Evolutionary conservation across 1,140 invertebrate genomes (phyloP).

Genomic region (Asbolus verrucosus): DNA sequence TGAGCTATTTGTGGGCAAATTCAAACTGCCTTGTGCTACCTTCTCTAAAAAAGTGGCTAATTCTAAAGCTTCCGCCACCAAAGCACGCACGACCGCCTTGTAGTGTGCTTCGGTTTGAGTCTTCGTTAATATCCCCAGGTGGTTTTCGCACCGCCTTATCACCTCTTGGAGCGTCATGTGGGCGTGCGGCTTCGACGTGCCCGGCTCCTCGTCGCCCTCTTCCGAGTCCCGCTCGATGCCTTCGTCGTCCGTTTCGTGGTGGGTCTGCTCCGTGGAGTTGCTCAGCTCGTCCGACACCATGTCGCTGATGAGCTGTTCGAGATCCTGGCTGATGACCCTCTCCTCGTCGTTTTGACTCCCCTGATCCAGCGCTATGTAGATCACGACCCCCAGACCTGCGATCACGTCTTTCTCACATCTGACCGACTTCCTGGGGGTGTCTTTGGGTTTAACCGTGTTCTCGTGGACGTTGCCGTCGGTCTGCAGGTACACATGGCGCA

Average conservation of each 20-base stretch:
- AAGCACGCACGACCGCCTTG: slow-evolving; percentile 88
- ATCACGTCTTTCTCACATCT: slow-evolving; percentile 69
- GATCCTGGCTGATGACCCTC: slow-evolving; percentile 82
- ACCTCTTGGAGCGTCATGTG: slow-evolving; percentile 59
- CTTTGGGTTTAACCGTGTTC: slow-evolving; percentile 67
- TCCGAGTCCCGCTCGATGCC: slow-evolving; percentile 90
- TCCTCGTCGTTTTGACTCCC: slow-evolving; percentile 79
- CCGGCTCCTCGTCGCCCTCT: slow-evolving; percentile 72
- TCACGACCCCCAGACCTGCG: slow-evolving; percentile 81
- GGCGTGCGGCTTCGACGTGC: slow-evolving; percentile 46
- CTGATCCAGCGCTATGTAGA: slow-evolving; percentile 86
- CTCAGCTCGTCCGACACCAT: slow-evolving; percentile 77
- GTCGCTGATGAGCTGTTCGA: slow-evolving; percentile 85
- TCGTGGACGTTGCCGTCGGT: slow-evolving; percentile 81
- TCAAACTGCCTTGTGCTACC: slow-evolving; percentile 75
- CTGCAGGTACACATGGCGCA: slow-evolving; percentile 80
- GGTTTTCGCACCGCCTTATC: slow-evolving; percentile 70
- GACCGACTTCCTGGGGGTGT: slow-evolving; percentile 50
- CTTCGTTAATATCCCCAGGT: slow-evolving; percentile 68
- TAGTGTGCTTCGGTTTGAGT: slow-evolving; percentile 83
- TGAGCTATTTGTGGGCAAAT: slow-evolving; percentile 68
- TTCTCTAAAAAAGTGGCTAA: slow-evolving; percentile 89
- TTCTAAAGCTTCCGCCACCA: slow-evolving; percentile 91
- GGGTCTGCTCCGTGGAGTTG: slow-evolving; percentile 54
- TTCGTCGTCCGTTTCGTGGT: slow-evolving; percentile 86